phyloP scores from a whole-genome alignment of 2,113 vertebrate genomes.

The Boleophthalmus pectinirostris region DNA sequence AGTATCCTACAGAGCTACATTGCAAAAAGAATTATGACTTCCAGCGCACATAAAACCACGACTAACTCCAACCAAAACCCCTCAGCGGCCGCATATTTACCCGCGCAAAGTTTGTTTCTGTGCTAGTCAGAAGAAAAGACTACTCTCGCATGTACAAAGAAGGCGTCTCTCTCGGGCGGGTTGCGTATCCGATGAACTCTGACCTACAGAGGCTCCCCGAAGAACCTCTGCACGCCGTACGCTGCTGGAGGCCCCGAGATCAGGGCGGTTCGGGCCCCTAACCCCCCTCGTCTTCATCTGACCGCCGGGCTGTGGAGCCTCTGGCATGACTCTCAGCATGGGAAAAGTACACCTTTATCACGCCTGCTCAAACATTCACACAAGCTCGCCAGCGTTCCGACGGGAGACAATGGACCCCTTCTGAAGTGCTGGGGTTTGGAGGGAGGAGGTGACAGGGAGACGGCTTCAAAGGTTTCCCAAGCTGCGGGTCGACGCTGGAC shows the following conservation, averaged over 20 bases:
- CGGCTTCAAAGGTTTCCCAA: slow-evolving; percentile 66
- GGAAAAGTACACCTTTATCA: slow-evolving; percentile 67
- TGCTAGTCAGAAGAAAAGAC: slow-evolving; percentile 8
- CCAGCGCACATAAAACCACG: slow-evolving; percentile 34
- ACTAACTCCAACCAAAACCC: slow-evolving; percentile 29
- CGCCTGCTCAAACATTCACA: slow-evolving; percentile 73
- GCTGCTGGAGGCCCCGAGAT: slow-evolving; percentile 53
- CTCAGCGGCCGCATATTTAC: slow-evolving; percentile 12
- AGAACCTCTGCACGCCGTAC: slow-evolving; percentile 42
- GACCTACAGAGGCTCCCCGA: slow-evolving; percentile 41
- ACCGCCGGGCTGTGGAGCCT: slow-evolving; percentile 62
- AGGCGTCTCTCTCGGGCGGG: slow-evolving; percentile 25
- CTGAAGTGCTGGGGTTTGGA: slow-evolving; percentile 64
- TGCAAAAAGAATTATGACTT: slow-evolving; percentile 37
- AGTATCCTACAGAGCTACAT: background rate
- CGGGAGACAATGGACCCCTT: slow-evolving; percentile 60
- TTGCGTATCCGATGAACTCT: slow-evolving; percentile 52
- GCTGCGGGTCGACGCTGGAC: slow-evolving; percentile 37
- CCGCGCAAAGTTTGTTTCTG: slow-evolving; percentile 29
- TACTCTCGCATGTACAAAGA: slow-evolving; percentile 11
- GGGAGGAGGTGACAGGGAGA: slow-evolving; percentile 63
- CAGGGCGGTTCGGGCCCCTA: slow-evolving; percentile 43
- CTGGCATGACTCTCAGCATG: slow-evolving; percentile 71
- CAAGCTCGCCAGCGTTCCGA: slow-evolving; percentile 56
- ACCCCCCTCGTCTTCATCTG: slow-evolving; percentile 43